Percentiles rank a stretch among this genome's conserved stretches.
Evolutionary conservation across 2,797 vertebrate genomes (phyloP).

Genomic region (Eulemur mongoz): DNA sequence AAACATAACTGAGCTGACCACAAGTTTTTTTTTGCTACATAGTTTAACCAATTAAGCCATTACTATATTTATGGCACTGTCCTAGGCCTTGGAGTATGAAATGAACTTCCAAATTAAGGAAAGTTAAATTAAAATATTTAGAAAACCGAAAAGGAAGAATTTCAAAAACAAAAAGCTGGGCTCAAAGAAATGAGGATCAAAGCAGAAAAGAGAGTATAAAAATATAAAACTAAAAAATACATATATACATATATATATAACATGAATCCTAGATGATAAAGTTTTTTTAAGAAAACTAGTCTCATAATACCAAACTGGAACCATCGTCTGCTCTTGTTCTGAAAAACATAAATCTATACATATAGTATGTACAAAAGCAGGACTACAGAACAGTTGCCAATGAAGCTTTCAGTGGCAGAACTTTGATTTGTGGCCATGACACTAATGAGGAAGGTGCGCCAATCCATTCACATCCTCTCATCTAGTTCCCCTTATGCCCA

Average conservation of each 20-base stretch:
- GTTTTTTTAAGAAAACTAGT: not conserved
- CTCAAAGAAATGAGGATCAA: conserved; percentile 4
- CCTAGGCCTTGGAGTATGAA: not conserved
- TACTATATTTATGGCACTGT: not conserved
- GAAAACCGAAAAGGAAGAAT: conserved; percentile 3
- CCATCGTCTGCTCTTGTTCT: not conserved
- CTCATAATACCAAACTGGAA: not conserved
- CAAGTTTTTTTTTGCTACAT: not conserved
- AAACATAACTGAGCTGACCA: not conserved
- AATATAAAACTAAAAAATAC: not conserved
- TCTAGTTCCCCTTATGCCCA: not conserved
- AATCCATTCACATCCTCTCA: not conserved
- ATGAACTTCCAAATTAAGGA: not conserved
- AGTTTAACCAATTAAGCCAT: not conserved
- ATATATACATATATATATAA: not conserved
- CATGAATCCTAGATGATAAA: not conserved
- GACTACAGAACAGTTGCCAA: not conserved
- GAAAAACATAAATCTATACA: not conserved
- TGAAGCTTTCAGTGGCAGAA: not conserved
- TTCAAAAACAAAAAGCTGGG: conserved; percentile 8
- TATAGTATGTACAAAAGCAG: not conserved
- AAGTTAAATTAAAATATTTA: conserved; percentile 36
- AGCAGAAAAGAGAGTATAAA: not conserved
- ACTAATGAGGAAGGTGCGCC: not conserved
- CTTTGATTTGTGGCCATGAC: not conserved